Conservation (phyloP, 2,113 vertebrate species). For the Solea solea region DNA sequence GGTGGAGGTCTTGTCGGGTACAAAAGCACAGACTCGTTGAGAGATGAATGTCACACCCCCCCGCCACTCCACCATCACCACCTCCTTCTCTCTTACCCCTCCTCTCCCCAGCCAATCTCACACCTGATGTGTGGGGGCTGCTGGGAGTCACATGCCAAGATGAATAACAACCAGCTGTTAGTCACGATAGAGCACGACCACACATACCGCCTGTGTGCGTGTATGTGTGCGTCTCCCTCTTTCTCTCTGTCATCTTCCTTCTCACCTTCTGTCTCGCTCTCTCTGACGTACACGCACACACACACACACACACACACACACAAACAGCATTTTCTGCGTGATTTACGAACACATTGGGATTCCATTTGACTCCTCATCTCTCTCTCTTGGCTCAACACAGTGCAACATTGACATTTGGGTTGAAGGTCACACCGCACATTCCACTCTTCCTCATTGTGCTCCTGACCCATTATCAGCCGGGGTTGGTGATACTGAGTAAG, state of each 20-base stretch:
- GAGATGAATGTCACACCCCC: constrained; percentile 70
- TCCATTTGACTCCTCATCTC: constrained; percentile 64
- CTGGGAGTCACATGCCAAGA: constrained; percentile 79
- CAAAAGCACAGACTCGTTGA: constrained; percentile 66
- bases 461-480: constrained; percentile 65
- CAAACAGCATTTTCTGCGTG: constrained; percentile 70
- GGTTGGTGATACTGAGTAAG: constrained; percentile 49
- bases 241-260: constrained; percentile 40
- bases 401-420: constrained; percentile 78
- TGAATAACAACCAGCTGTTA: constrained; percentile 81
- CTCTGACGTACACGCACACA: constrained; percentile 64
- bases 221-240: constrained; percentile 2
- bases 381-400: constrained; percentile 54
- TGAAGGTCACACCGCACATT: constrained; percentile 77
- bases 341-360: constrained; percentile 74
- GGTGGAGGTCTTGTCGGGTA: constrained; percentile 26
- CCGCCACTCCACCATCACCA: constrained; percentile 2
- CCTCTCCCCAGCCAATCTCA: constrained; percentile 71
- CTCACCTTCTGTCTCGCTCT: constrained; percentile 44
- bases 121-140: constrained; percentile 82
- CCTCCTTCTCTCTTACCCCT: constrained; percentile 36
- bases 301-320: constrained; percentile 64
- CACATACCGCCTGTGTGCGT: constrained; percentile 58
- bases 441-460: constrained; percentile 67
- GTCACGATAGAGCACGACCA: constrained; percentile 78